Evolutionary conservation across 2,797 vertebrate species (phyloP).

Genomic region (Hippopotamyrus pictus): DNA sequence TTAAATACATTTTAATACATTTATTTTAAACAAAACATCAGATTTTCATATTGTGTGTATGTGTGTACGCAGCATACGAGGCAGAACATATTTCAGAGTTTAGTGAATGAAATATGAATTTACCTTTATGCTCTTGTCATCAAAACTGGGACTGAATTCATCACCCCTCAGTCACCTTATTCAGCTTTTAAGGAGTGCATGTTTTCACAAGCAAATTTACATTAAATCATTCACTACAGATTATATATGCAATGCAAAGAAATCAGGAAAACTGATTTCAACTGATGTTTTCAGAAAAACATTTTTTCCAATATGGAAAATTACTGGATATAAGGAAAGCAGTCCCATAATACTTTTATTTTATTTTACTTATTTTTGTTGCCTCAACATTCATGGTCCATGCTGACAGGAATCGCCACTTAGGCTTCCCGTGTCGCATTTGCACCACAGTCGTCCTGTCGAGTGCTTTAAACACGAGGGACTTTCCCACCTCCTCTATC

Average conservation of each 20-base stretch:
- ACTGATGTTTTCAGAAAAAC: too few relatives aligned
- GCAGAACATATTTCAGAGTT: neutral
- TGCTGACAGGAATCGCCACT: neutral
- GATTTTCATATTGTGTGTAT: neutral
- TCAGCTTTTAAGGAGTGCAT: neutral
- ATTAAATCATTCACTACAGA: neutral
- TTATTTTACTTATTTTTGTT: neutral
- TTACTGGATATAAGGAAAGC: neutral
- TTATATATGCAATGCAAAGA: neutral
- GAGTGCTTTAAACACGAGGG: neutral
- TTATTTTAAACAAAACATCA: neutral
- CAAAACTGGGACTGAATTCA: neutral
- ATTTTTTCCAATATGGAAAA: neutral
- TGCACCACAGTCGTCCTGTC: neutral
- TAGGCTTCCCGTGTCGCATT: neutral
- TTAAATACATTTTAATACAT: too few relatives aligned
- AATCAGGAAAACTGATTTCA: too few relatives aligned
- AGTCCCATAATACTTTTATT: neutral
- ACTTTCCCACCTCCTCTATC: neutral
- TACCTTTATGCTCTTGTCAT: neutral
- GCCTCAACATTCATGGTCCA: neutral
- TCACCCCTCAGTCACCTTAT: neutral
- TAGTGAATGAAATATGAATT: neutral
- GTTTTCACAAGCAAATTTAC: neutral
- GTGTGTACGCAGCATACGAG: neutral